phyloP scores from a whole-genome alignment of 2,888 invertebrate genomes.

The Formica aserva region DNA sequence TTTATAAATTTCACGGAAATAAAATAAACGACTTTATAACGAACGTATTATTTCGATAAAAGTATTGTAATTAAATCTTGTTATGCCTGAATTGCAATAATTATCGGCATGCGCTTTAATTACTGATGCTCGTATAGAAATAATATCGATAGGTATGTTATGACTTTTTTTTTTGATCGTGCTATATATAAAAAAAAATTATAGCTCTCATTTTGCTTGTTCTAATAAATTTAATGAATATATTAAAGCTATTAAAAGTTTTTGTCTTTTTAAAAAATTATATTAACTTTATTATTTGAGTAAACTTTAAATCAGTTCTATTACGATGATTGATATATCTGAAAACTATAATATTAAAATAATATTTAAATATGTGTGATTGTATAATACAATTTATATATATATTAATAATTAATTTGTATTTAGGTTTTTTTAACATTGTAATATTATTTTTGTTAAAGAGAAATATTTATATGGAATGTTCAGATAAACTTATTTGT shows the following conservation, averaged over 20 bases:
- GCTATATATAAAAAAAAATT: neutral
- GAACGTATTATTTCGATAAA: neutral
- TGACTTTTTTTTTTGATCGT: neutral
- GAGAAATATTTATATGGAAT: conserved; percentile 1
- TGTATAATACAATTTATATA: neutral
- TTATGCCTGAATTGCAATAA: neutral
- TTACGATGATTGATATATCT: neutral
- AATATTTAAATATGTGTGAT: neutral
- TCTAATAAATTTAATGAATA: neutral
- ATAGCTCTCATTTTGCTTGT: neutral
- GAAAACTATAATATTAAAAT: neutral
- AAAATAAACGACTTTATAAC: neutral
- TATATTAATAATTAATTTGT: neutral
- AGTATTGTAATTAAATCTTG: conserved; percentile 5
- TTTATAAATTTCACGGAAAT: neutral
- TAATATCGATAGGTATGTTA: neutral
- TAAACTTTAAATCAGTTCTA: conserved; percentile 9
- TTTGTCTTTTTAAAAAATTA: neutral
- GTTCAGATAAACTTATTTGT: conserved; percentile 3
- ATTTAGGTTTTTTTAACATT: neutral
- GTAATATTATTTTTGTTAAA: neutral
- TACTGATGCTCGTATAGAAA: neutral
- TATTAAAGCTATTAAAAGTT: neutral
- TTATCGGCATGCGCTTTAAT: neutral
- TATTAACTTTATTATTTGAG: neutral